Conservation (phyloP, 2,797 vertebrate species). For the Mormyrus proboscirostris region DNA sequence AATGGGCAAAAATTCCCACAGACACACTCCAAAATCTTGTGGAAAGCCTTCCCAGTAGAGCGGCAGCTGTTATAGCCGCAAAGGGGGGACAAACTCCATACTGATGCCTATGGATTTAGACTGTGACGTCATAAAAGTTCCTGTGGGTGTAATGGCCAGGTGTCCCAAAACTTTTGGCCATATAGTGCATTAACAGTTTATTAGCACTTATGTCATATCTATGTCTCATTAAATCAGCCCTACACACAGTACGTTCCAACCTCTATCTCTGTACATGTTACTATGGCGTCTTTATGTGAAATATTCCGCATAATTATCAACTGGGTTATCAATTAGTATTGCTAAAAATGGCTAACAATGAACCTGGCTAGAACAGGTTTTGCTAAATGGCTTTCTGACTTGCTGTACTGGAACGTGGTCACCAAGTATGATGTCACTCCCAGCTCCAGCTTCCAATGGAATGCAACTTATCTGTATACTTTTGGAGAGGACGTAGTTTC, state of each 20-base stretch:
- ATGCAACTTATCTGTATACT: neutral
- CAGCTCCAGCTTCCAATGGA: neutral
- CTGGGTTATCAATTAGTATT: neutral
- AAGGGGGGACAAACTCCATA: neutral
- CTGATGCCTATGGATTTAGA: neutral
- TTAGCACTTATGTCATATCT: neutral
- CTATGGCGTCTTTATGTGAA: neutral
- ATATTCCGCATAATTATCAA: neutral
- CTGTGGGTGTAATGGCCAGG: neutral
- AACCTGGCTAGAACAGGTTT: neutral
- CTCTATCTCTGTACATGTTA: neutral
- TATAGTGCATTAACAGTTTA: neutral
- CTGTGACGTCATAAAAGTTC: neutral
- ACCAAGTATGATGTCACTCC: neutral
- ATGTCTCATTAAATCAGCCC: neutral
- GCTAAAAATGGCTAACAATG: neutral
- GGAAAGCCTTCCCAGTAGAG: neutral
- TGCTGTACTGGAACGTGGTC: neutral
- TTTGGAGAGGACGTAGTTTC: neutral
- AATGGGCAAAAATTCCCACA: neutral
- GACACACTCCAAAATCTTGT: neutral
- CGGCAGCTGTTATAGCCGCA: neutral
- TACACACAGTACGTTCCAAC: neutral
- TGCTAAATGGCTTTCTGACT: neutral
- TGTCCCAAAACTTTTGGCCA: neutral